Evolutionary conservation across 2,113 vertebrate species (phyloP), one percentile per base, ranked within the genome.

Genomic region (human): DNA sequence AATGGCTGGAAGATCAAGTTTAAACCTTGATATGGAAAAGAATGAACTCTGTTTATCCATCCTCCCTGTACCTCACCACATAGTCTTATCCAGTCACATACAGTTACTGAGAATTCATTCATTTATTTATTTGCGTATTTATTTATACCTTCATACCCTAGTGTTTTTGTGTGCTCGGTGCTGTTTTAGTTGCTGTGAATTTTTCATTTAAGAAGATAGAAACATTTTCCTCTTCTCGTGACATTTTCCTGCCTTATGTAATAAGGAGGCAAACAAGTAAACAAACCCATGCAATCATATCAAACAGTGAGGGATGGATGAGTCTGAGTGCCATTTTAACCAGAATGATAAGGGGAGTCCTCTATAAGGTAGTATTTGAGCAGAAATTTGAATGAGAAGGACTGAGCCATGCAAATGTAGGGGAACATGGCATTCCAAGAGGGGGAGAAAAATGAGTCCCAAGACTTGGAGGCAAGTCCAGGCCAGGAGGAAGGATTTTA

Each of bases 31-130:
- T 45, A 45, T 57, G 32, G n/a, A 76, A 88, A 93, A 45, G 9
- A 25, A 8, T 66, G 3, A 82, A 35, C 6, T 83, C 6, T 45
- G 6, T 76, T 9, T 14, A 48, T 57, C 20, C 6, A 4, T 38
- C 13, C 7, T 11, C 2, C 20, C 18, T 20, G 11, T 8, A 23
- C 7, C 22, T 10, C 1, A 10, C 4, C 27, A 23, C 3, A 13
- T 7, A 43, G 7, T 43, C 8, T 87, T 61, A 72, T 52, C 11
- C 23, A 78, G 32, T 38, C 43, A 23, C 20, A n/a, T 17, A 66
- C 8, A 30, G 66, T 45, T 89, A 61, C 32, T 61, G n/a, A 57
- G 25, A 35, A 76, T 66, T 70, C 14, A 32, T 25, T 79, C 6
- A 55, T 35, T 48, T 17, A 80, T 38, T 66, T 5, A 18, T 40